Evolutionary conservation across 2,797 vertebrate genomes (phyloP).

Genomic region (Chaetodon trifasciatus): DNA sequence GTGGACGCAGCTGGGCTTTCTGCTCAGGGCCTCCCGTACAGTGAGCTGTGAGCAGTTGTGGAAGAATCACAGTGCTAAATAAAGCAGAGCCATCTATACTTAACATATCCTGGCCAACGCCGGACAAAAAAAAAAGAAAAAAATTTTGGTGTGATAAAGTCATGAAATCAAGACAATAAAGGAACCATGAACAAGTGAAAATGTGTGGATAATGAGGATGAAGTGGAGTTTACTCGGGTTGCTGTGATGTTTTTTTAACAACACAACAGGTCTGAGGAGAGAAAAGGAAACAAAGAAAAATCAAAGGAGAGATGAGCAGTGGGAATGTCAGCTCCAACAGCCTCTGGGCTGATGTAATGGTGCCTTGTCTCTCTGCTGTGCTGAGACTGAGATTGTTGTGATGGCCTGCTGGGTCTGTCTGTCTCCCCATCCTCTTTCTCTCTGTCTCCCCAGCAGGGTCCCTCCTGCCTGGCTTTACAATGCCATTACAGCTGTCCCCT

Average conservation of each 20-base stretch:
- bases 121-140: not conserved
- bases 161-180: slow-evolving; percentile 50
- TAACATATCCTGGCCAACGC: slow-evolving; percentile 38
- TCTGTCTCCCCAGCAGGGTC: slow-evolving; percentile 46
- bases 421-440: slow-evolving; percentile 42
- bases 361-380: slow-evolving; percentile 61
- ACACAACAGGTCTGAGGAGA: slow-evolving; percentile 40
- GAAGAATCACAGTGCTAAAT: slow-evolving; percentile 51
- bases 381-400: slow-evolving; percentile 64
- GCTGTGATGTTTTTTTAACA: slow-evolving; percentile 40
- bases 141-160: slow-evolving; percentile 46
- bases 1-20: slow-evolving; percentile 57
- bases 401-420: slow-evolving; percentile 66
- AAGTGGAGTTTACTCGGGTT: slow-evolving; percentile 29
- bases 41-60: slow-evolving; percentile 46
- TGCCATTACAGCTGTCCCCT: slow-evolving; percentile 57
- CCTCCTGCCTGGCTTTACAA: slow-evolving; percentile 54
- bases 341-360: slow-evolving; percentile 64
- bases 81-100: slow-evolving; percentile 66
- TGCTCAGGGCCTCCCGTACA: slow-evolving; percentile 50
- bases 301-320: slow-evolving; percentile 38
- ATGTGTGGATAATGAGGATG: slow-evolving; percentile 60
- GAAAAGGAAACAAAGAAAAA: slow-evolving; percentile 46
- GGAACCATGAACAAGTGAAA: slow-evolving; percentile 59
- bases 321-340: slow-evolving; percentile 37